A percentile compares a stretch with the other conserved stretches of the same genome.
These are phyloP conservation scores for Brachionus rotundiformis DNA, from an alignment of 1,140 invertebrate species.

Conservation along the genomic window DNA sequence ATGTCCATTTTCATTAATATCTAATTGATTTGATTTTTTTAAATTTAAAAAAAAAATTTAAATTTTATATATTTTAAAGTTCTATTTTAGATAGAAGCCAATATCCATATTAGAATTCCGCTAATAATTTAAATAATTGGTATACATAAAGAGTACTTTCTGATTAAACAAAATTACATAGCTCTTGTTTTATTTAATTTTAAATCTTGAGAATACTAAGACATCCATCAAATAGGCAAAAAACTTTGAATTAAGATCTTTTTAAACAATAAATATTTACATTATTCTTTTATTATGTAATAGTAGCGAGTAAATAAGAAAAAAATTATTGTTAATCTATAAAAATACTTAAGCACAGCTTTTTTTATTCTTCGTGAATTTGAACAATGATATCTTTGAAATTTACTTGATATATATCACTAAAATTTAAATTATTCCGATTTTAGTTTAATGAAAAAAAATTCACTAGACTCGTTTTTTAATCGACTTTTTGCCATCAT, in stretches of 20 bases:
- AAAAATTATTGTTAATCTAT: not conserved
- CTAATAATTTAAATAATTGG: too few relatives aligned
- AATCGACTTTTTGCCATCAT: not conserved
- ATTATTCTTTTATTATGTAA: not conserved
- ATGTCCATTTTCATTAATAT: too few relatives aligned
- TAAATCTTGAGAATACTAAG: not conserved
- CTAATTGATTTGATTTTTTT: too few relatives aligned
- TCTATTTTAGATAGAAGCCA: too few relatives aligned
- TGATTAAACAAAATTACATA: not conserved
- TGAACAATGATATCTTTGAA: not conserved
- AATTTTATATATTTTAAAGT: too few relatives aligned
- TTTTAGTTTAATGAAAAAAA: not conserved
- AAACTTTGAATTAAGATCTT: not conserved
- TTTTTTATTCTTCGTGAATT: not conserved
- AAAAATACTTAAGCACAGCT: not conserved
- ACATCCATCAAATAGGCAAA: not conserved
- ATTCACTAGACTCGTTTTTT: not conserved
- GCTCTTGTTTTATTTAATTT: not conserved
- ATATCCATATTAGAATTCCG: too few relatives aligned
- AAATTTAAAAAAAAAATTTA: too few relatives aligned
- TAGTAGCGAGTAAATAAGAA: not conserved
- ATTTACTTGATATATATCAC: not conserved
- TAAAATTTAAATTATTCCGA: not conserved
- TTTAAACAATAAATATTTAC: constrained; percentile 17
- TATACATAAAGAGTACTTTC: too few relatives aligned